Base-by-base conservation (phyloP, 1,140 invertebrate species). In the Caerostris extrusa region DNA sequence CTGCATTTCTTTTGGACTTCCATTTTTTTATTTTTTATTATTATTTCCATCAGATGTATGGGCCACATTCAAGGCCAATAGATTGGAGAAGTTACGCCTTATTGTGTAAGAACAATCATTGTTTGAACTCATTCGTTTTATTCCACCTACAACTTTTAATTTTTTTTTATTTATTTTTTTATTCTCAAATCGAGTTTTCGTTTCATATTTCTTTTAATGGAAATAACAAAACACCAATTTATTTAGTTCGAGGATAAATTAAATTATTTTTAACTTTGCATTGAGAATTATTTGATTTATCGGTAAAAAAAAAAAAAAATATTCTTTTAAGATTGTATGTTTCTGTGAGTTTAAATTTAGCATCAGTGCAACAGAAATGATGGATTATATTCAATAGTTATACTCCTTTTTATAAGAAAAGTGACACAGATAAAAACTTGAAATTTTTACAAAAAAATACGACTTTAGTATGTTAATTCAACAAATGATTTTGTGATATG, bases 11-110 rank as follows among this genome's bases (percentile, higher is more conserved):
- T 71, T 77, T 17, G n/a, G 55, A 12, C 60, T 85, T 85, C 83
- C 55, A 85, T 85, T 57, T 7, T 10, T 19, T 85, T 56, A 58
- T 58, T 56, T 19, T 58, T 85, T 85, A 57, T 85, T 85, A 57
- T 56, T 34, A 7, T 88, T 56, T 14, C 8, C n/a, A 58, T 83
- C 56, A n/a, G 14, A 57, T 64, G 60, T 67, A 88, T 88, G 56
- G 86, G 86, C 34, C 64, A 57, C 53, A 64, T 60, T 64, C 86
- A 88, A 88, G 86, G 86, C 17, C 86, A 19, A 61, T 61, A 57
- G 86, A 88, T 88, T 64, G 58, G 34, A 88, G 61, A 88, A 64
- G 50, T 53, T 64, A 88, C 86, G 86, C 86, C 86, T 88, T 34
- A 88, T 88, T 53, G 61, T 88, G 50, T 83, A 58, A 83, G n/a